Conservation (phyloP, 1,140 invertebrate species). For the Frieseomelitta varia region DNA sequence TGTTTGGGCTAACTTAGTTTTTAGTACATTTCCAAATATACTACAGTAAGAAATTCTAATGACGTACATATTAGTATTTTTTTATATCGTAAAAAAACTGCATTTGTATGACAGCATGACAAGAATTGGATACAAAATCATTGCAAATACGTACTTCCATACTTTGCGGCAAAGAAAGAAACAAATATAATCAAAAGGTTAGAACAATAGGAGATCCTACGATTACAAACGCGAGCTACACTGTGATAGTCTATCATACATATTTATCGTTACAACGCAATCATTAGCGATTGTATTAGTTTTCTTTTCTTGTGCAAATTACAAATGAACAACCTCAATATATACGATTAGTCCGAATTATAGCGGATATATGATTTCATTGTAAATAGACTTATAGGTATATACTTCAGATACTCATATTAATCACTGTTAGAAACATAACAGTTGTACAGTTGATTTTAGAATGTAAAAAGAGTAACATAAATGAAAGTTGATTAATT, state of each 20-base stretch:
- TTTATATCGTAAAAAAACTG: constrained; percentile 39
- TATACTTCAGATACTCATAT: constrained; percentile 49
- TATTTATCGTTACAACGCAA: constrained; percentile 50
- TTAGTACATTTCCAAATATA: constrained; percentile 34
- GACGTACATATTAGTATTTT: constrained; percentile 41
- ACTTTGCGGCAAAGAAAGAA: constrained; percentile 21
- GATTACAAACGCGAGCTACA: constrained; percentile 52
- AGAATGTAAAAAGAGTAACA: constrained; percentile 55
- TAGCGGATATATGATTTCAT: constrained; percentile 48
- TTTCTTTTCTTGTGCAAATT: constrained; percentile 32
- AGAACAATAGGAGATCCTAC: constrained; percentile 48
- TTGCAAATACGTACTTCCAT: constrained; percentile 32
- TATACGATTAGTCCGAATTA: constrained; percentile 41
- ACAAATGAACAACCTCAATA: constrained; percentile 37
- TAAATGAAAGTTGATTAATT: constrained; percentile 54
- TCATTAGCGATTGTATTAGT: constrained; percentile 44
- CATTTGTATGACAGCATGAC: constrained; percentile 41
- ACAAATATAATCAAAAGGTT: constrained; percentile 47
- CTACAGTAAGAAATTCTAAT: constrained; percentile 33
- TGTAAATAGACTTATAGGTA: constrained; percentile 48
- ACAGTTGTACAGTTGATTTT: constrained; percentile 56
- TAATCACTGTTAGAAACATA: constrained; percentile 48
- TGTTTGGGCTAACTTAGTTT: constrained; percentile 35
- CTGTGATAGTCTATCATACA: constrained; percentile 57
- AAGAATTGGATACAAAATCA: constrained; percentile 16